Conservation (phyloP, 2,797 vertebrate genomes). For the Cyprinella venusta region DNA sequence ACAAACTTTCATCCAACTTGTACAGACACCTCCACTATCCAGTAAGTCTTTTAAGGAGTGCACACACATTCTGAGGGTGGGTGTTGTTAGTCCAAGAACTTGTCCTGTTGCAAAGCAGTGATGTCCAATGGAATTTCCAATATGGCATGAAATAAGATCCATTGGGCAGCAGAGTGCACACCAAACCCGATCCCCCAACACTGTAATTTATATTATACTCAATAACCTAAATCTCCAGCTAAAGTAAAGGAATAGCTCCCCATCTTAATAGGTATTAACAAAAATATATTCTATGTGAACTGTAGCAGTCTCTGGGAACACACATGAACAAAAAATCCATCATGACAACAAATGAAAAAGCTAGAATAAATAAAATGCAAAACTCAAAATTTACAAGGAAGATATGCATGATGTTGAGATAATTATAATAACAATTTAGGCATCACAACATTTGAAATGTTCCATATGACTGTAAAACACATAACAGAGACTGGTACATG, state of each 20-base stretch:
- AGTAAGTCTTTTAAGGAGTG: conserved; percentile 73
- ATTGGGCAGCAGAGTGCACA: conserved; percentile 58
- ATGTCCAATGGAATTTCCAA: conserved; percentile 65
- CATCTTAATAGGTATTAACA: conserved; percentile 74
- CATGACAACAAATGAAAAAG: conserved; percentile 50
- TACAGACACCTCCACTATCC: conserved; percentile 67
- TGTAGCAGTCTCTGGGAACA: conserved; percentile 72
- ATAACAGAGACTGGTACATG: conserved; percentile 78
- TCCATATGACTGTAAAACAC: conserved; percentile 74
- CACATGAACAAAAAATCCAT: conserved; percentile 53
- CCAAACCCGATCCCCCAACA: conserved; percentile 64
- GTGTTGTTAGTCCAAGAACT: conserved; percentile 65
- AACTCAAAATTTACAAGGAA: conserved; percentile 70
- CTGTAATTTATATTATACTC: conserved; percentile 73
- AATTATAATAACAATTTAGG: conserved; percentile 63
- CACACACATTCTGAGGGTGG: conserved; percentile 65
- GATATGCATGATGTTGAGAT: conserved; percentile 77
- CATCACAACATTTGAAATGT: conserved; percentile 65
- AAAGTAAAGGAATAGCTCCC: conserved; percentile 68
- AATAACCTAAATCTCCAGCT: conserved; percentile 66
- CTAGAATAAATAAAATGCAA: conserved; percentile 78
- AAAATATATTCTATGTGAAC: conserved; percentile 82
- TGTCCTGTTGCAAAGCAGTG: conserved; percentile 59
- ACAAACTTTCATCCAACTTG: conserved; percentile 24
- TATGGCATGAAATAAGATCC: conserved; percentile 62